Evolutionary conservation across 2,113 vertebrate species (phyloP).

Genomic region (Syrmaticus mikado): DNA sequence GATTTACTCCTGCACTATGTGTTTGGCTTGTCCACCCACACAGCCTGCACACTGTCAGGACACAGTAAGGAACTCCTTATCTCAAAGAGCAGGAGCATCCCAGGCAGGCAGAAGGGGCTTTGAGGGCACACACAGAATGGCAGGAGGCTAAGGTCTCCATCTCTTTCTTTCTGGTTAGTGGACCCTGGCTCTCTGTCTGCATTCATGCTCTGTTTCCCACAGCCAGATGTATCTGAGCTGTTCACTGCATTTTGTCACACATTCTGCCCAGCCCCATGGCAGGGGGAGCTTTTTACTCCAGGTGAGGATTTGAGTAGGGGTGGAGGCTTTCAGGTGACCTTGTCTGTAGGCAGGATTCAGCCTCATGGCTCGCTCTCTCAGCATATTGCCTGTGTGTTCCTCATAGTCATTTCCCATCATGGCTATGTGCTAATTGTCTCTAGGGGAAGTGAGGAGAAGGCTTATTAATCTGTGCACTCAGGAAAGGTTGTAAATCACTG

Average conservation of each 20-base stretch:
- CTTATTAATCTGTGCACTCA: slow-evolving; percentile 71
- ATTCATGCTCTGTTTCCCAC: background rate
- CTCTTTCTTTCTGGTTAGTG: background rate
- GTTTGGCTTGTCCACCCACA: background rate
- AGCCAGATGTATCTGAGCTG: background rate
- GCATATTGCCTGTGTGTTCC: slow-evolving; percentile 17
- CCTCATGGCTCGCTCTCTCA: background rate
- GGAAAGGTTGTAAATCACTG: slow-evolving; percentile 69
- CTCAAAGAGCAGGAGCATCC: background rate
- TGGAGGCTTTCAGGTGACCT: slow-evolving; percentile 12
- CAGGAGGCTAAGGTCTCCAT: background rate
- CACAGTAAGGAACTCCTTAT: background rate
- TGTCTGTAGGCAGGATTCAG: slow-evolving; percentile 9
- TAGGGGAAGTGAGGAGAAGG: slow-evolving; percentile 67
- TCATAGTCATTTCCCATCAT: slow-evolving; percentile 69
- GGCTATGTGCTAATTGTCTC: slow-evolving; percentile 71
- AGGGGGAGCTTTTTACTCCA: background rate
- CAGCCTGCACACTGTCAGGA: background rate
- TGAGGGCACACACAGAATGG: rapidly evolving
- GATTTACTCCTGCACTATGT: background rate
- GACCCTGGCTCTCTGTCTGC: background rate
- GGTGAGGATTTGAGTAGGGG: background rate
- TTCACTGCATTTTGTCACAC: background rate
- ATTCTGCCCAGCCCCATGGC: background rate
- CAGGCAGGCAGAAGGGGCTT: background rate